These are phyloP conservation scores for Melopsittacus undulatus DNA, from an alignment of 2,797 vertebrate genomes.

Conservation along the genomic window DNA sequence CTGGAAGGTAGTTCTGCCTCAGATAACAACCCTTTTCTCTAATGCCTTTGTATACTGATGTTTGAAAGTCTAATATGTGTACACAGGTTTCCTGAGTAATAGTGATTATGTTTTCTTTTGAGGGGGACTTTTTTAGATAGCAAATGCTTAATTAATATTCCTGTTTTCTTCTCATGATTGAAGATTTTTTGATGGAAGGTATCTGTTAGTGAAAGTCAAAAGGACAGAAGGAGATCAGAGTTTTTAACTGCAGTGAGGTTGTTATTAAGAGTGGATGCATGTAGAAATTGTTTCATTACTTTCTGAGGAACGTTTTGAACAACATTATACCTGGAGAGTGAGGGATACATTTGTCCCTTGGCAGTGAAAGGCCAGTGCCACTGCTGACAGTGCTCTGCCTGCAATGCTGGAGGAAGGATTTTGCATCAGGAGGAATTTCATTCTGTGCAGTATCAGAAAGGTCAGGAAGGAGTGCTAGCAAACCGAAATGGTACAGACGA, in stretches of 20 bases:
- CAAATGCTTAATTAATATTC: conserved; percentile 6
- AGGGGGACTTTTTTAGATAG: neutral
- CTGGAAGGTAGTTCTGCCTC: neutral
- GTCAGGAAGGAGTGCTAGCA: neutral
- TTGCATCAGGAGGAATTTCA: neutral
- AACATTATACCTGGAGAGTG: neutral
- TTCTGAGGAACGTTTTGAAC: neutral
- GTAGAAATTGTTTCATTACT: neutral
- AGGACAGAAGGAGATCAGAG: neutral
- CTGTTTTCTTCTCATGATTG: neutral
- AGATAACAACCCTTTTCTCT: neutral
- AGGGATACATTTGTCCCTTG: neutral
- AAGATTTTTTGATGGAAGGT: neutral
- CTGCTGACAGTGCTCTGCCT: fast-evolving
- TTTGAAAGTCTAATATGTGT: neutral
- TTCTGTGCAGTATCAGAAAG: neutral
- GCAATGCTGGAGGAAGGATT: neutral
- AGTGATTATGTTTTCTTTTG: neutral
- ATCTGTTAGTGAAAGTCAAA: neutral
- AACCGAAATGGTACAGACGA: too few species aligned
- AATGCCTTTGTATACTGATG: neutral
- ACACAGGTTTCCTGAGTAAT: neutral
- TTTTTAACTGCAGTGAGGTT: fast-evolving
- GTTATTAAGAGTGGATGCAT: neutral
- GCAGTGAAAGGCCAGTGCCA: neutral